Evolutionary conservation across 2,797 vertebrate genomes (phyloP), one percentile per base, ranked within the genome.

Genomic region (Mus minutoides): DNA sequence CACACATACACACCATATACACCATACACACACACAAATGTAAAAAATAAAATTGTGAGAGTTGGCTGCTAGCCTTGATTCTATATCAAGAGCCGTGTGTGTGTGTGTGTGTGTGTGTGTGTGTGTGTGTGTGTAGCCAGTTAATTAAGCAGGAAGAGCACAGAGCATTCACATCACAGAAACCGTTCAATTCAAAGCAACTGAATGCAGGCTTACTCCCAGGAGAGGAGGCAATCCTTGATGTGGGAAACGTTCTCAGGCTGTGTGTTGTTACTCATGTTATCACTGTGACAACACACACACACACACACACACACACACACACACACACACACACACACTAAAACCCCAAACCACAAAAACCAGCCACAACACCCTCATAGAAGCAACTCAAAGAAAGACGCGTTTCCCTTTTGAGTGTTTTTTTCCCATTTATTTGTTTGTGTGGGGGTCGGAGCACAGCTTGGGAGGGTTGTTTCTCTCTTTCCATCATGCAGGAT

Each of bases 141-240:
- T 31, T 62, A 43, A 19, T 29, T 3, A 49, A 86, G 16, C 24
- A 5, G 31, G 43, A 34, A 56, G 58, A 73, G 62, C 77, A 43
- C 22, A 43, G 54, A 13, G 43, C n/a, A 37, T 46, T 31, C 54
- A 11, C 29, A 6, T 7, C 14, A 2, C 31, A 78, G 37, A 86
- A 80, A 73, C 80, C 54, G 14, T 52, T 83, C 54, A 8, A 19
- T 60, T 80, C 49, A 26, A 43, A 95, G 40, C 7, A 26, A 2
- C 13, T 83, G 7, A 56, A 64, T 1, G 3, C 8, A 13, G 26
- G 12, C 2, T 1, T 34, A 67, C 34, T n/a, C 14, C 60, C 0
- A 24, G 26, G 75, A 84, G 52, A 75, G 60, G 86, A 94, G 67
- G 43, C 56, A 49, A 37, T 4, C 52, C 64, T 46, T 49, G 24